Percentiles rank a stretch among this genome's conserved stretches.
These are phyloP conservation scores for Scarus forsteni DNA, from an alignment of 2,797 vertebrate genomes.

Conservation along the genomic window DNA sequence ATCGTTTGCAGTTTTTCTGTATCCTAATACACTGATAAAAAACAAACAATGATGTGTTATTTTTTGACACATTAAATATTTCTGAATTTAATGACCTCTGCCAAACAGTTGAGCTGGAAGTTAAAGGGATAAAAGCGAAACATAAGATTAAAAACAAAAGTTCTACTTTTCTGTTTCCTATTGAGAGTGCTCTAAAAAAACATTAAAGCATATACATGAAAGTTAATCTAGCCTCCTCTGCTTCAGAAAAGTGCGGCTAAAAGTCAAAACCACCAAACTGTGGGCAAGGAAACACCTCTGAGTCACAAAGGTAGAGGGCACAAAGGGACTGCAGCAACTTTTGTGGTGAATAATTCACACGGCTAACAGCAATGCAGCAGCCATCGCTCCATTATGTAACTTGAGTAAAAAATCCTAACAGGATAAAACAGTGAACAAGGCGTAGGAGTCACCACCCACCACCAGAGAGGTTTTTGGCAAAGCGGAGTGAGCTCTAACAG, in stretches of 20 bases:
- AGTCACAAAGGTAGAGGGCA: slow-evolving; percentile 17
- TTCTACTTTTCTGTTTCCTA: no score
- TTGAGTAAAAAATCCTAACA: slow-evolving; percentile 58
- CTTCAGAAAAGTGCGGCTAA: background rate
- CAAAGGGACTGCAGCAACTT: slow-evolving; percentile 38
- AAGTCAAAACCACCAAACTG: slow-evolving; percentile 30
- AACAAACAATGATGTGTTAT: no score
- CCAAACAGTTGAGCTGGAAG: no score
- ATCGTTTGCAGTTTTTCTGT: no score
- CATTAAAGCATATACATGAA: background rate
- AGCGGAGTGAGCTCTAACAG: slow-evolving; percentile 57
- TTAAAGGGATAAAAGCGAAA: no score
- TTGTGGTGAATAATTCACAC: slow-evolving; percentile 64
- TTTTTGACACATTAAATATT: no score
- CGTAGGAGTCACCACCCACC: slow-evolving; percentile 75
- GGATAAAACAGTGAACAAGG: slow-evolving; percentile 68
- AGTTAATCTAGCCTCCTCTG: background rate
- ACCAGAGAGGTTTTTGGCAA: slow-evolving; percentile 64
- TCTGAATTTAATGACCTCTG: no score
- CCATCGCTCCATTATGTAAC: slow-evolving; percentile 72
- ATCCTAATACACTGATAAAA: no score
- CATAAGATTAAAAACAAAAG: no score
- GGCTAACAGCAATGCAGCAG: slow-evolving; percentile 40
- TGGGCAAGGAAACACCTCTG: slow-evolving; percentile 31
- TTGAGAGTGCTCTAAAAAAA: background rate